Evolutionary conservation across 2,888 invertebrate genomes (phyloP), one percentile per base, ranked within the genome.

Genomic region (Aethes cnicana): DNA sequence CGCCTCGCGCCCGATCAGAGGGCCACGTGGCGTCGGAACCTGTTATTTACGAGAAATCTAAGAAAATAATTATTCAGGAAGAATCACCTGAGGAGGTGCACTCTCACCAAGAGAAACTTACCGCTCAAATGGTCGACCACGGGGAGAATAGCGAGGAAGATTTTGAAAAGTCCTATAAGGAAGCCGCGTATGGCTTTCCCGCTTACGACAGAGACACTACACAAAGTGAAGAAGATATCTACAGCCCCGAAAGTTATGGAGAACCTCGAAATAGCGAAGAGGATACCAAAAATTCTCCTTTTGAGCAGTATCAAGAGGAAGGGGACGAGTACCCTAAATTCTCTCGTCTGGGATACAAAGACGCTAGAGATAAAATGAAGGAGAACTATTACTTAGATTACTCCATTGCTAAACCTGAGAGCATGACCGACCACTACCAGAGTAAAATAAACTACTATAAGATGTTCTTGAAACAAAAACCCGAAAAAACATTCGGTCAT

Each of bases 141-240:
- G 81, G 84, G 53, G 80, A 81, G 58, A 83, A 87, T 43, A 82
- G 72, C 32, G 90, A 90, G 61, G 79, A 90, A 63, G 81, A 86
- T 55, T 90, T 90, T 58, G 88, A 90, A 58, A 82, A 81, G 39
- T 82, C 81, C 2, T 90, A 90, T 47, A 79, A 85, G 63, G 70
- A 86, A 44, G 77, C 90, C 9, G 87, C 90, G 0, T 71, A 72
- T 44, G 89, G 88, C 4, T 90, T 90, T 53, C 84, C 84, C 9
- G 83, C 81, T 0, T 88, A 76, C 42, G 72, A 76, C 32, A 59
- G 63, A 8, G 68, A 75, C 32, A 56, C 73, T 1, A 57, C 64
- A 7, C 79, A 84, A 16, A 50, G 60, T 5, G 87, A 86, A 59
- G 84, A 80, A 54, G 77, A 83, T 11, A 78, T 84, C 35, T 86